Evolutionary conservation across 2,113 vertebrate genomes (phyloP).

Genomic region (Gymnogyps californianus): DNA sequence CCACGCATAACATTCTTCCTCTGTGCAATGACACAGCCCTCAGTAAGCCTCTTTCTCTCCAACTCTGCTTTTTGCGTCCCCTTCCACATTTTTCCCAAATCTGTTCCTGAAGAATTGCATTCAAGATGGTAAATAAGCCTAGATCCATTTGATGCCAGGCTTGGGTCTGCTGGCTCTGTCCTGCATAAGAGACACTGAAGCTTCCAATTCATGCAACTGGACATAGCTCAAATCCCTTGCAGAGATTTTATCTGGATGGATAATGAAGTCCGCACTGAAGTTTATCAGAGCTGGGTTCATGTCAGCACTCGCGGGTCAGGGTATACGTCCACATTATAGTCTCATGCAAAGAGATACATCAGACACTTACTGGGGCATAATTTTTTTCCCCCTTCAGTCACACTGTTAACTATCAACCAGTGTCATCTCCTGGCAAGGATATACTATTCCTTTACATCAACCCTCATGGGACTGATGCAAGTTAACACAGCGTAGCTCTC

Average conservation of each 20-base stretch:
- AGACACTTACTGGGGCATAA: background rate
- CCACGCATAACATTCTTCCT: background rate
- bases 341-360: background rate
- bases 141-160: background rate
- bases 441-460: background rate
- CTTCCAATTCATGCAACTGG: background rate
- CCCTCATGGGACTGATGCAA: background rate
- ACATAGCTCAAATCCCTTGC: background rate
- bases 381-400: background rate
- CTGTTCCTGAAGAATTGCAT: background rate
- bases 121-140: background rate
- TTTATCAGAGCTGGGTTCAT: background rate
- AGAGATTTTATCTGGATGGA: background rate
- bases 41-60: background rate
- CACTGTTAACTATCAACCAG: background rate
- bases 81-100: background rate
- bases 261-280: background rate
- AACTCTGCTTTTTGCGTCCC: background rate
- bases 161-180: background rate
- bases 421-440: background rate
- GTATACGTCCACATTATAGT: background rate
- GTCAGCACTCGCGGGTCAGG: accelerated
- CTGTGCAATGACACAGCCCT: background rate
- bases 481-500: background rate
- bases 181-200: background rate